Base-by-base conservation (phyloP, 2,888 invertebrate species). In the Tachina fera region DNA sequence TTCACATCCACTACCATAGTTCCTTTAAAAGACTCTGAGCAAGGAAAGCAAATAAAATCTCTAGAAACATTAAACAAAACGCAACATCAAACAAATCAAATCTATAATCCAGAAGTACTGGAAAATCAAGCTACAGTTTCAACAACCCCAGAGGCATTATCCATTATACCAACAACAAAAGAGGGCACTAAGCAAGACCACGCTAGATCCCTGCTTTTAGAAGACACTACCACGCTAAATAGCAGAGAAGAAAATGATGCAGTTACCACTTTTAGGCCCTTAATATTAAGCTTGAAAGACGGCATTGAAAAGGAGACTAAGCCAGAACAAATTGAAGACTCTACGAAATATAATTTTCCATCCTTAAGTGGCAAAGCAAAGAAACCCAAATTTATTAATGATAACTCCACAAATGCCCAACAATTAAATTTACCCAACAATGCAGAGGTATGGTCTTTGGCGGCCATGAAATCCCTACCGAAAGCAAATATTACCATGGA, bases 391-490 rank as follows among this genome's bases (percentile, higher is more conserved):
- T 92, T 90, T 68, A 90, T 92, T 9, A 90, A 87, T 70, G 91
- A 91, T 16, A 92, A 91, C 78, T 90, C 90, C 14, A 91, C 91
- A 47, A 91, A 91, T 87, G 88, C 90, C 13, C 90, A 91, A 41
- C 90, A 91, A 78, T 83, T 92, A 58, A 89, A 88, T 39, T 80
- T 92, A 63, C 92, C 92, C 45, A 90, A 91, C 81, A 88, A 87
- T 16, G 90, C 91, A 1, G 92, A 92, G 47, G 91, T 89, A 1
- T 93, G 92, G 92, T 90, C 91, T 45, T 86, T 92, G 72, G 91
- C 91, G 0, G 89, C 90, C 11, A 89, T 92, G 90, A 92, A 92
- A 89, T 85, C 89, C 51, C 89, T 91, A 70, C 86, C 87, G 8
- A 70, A 77, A 58, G n/a, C 76, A 14, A 84, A 87, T 81, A 49